Conservation (phyloP, 2,797 vertebrate genomes). For the Macroramphosus scolopax region DNA sequence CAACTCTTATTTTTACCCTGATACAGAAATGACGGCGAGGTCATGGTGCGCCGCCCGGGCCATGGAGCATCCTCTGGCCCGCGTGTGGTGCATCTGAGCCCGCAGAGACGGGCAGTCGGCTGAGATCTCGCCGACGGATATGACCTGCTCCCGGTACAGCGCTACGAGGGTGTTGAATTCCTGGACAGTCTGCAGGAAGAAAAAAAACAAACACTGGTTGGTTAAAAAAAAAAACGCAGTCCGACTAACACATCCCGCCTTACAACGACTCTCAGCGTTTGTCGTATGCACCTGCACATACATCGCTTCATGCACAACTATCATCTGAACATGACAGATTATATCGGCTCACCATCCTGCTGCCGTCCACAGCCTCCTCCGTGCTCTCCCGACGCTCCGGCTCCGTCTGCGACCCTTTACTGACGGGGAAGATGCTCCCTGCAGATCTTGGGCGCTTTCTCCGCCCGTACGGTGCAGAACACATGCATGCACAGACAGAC, state of each 20-base stretch:
- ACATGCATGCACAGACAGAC: conserved; percentile 86
- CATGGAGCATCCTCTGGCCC: conserved; percentile 90
- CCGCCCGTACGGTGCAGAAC: conserved; percentile 93
- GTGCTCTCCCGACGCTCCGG: conserved; percentile 85
- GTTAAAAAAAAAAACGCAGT: no score
- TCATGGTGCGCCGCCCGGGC: conserved; percentile 91
- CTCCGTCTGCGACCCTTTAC: conserved; percentile 78
- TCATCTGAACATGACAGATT: no score
- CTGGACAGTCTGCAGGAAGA: conserved; percentile 86
- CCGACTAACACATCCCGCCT: no score
- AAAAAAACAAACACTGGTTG: no score
- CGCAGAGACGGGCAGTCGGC: conserved; percentile 87
- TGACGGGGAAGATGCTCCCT: conserved; percentile 85
- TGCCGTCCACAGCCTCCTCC: conserved; percentile 86
- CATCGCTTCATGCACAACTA: no score
- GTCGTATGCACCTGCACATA: conserved; percentile 14
- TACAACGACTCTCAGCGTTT: no score
- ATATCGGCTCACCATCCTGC: conserved; percentile 96
- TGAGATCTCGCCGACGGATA: conserved; percentile 92
- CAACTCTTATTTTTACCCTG: conserved; percentile 66
- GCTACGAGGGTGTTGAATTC: conserved; percentile 98
- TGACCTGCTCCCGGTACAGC: conserved; percentile 93
- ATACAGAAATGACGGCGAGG: conserved; percentile 89
- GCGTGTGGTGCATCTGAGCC: conserved; percentile 90
- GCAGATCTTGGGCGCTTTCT: conserved; percentile 89